phyloP scores from a whole-genome alignment of 2,797 vertebrate genomes.

The Sebastes ruberrimus region DNA sequence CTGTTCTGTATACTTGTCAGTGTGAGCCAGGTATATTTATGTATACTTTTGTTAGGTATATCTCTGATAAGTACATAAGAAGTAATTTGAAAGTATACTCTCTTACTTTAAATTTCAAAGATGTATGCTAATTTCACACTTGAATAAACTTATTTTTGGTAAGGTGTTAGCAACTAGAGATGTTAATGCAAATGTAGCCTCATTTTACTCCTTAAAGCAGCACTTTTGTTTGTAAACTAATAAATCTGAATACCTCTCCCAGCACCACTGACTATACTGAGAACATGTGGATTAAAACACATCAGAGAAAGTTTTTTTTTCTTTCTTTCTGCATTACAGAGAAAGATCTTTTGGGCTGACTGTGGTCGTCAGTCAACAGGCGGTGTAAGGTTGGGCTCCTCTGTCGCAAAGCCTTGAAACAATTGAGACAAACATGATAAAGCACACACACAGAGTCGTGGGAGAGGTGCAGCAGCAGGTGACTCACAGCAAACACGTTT shows the following conservation, averaged over 20 bases:
- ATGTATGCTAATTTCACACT: too few species aligned
- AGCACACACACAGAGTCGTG: slow-evolving; percentile 45
- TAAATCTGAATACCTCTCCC: neutral
- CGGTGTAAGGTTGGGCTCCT: slow-evolving; percentile 44
- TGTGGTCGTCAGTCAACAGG: slow-evolving; percentile 15
- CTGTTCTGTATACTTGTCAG: too few species aligned
- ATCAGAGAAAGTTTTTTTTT: neutral
- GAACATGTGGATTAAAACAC: neutral
- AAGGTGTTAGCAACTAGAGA: neutral
- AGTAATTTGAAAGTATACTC: too few species aligned
- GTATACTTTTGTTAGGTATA: too few species aligned
- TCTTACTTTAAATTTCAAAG: too few species aligned
- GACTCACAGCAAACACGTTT: slow-evolving; percentile 74
- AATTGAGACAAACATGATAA: slow-evolving; percentile 52
- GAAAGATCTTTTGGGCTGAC: neutral
- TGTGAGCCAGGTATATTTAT: too few species aligned
- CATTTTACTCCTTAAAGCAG: neutral
- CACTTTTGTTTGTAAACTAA: neutral
- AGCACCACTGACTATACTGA: neutral
- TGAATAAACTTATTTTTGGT: too few species aligned
- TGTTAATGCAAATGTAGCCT: too few species aligned
- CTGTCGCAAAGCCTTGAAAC: slow-evolving; percentile 56
- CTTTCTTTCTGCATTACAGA: neutral
- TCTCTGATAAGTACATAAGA: too few species aligned
- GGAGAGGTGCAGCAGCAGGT: slow-evolving; percentile 61